These are phyloP conservation scores for Myrmophylax atrothorax DNA, from an alignment of 2,113 vertebrate species.

Conservation along the genomic window DNA sequence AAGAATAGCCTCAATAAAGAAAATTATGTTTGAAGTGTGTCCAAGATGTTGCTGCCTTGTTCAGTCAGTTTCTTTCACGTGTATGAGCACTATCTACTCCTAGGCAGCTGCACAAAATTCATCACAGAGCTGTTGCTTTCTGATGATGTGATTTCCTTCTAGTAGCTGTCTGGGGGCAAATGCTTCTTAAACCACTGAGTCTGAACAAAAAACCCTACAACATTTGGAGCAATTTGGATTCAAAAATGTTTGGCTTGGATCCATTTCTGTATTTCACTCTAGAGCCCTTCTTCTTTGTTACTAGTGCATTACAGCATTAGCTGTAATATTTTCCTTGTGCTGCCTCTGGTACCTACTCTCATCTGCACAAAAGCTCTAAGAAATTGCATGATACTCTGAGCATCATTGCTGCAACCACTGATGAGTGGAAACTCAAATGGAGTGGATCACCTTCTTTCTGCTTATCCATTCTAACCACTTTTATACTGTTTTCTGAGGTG, in stretches of 20 bases:
- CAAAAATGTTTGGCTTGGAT: constrained; percentile 25
- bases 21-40: not conserved
- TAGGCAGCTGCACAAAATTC: not conserved
- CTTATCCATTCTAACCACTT: not conserved
- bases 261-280: constrained; percentile 8
- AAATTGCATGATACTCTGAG: not conserved
- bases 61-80: not conserved
- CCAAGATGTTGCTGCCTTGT: not conserved
- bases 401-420: not conserved
- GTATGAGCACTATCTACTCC: not conserved
- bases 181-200: not conserved
- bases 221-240: constrained; percentile 13
- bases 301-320: not conserved
- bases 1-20: not conserved
- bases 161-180: not conserved
- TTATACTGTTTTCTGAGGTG: not conserved
- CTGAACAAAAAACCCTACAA: not conserved
- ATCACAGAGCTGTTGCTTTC: not conserved
- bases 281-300: not conserved
- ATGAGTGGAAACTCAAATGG: not conserved
- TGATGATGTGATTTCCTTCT: not conserved
- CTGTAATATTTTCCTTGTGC: not conserved
- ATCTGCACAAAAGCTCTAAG: not conserved
- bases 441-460: not conserved
- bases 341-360: not conserved